Conservation (phyloP, 1,140 invertebrate species). For the Acromyrmex echinatior region DNA sequence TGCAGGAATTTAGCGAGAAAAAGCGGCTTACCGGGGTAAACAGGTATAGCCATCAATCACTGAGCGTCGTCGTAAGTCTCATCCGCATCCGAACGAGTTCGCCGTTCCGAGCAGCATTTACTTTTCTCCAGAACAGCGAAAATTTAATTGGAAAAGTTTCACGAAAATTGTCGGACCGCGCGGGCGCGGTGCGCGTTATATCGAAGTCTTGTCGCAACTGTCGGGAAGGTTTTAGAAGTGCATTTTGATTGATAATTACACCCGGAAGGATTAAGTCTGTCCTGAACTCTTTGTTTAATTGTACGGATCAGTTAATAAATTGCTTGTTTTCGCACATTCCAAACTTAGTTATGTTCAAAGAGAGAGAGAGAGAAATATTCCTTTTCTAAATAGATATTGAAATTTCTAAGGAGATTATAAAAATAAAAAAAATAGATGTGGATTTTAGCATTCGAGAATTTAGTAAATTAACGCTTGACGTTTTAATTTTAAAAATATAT, state of each 20-base stretch:
- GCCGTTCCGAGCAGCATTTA: conserved; percentile 47
- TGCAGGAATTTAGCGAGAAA: conserved; percentile 55
- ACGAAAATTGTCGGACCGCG: conserved; percentile 26
- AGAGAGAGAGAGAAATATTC: background rate
- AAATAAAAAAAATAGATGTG: background rate
- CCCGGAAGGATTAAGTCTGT: conserved; percentile 5
- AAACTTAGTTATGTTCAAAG: background rate
- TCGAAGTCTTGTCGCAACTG: conserved; percentile 58
- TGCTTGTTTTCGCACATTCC: background rate
- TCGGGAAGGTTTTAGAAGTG: conserved; percentile 18
- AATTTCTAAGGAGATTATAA: background rate
- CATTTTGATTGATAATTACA: conserved; percentile 47
- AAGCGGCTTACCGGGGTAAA: conserved; percentile 55
- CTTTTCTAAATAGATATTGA: background rate
- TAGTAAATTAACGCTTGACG: background rate
- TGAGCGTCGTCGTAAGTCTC: conserved; percentile 49
- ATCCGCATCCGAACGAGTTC: conserved; percentile 52
- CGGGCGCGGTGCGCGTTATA: conserved; percentile 17
- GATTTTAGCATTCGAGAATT: background rate
- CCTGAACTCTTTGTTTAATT: background rate
- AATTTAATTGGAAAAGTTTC: conserved; percentile 65
- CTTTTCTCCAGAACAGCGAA: conserved; percentile 53
- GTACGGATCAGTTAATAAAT: background rate
- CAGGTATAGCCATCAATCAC: conserved; percentile 59
- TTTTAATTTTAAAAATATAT: background rate